Conservation (phyloP, 2,797 vertebrate genomes). For the Rhynchonycteris naso region DNA sequence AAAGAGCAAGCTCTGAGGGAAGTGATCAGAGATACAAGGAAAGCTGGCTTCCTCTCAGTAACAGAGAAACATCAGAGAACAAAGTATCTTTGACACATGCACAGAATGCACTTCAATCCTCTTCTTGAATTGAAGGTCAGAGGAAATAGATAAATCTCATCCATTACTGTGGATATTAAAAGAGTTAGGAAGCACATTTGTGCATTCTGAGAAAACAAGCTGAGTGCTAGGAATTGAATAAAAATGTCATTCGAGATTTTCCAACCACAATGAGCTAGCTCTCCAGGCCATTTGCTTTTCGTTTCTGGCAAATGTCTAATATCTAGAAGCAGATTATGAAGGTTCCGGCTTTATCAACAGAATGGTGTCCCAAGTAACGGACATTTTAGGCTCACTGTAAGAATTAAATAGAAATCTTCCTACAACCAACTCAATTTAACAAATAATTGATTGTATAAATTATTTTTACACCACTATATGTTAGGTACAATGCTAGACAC, state of each 20-base stretch:
- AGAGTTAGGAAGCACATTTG: constrained; percentile 16
- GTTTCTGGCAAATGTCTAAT: background rate
- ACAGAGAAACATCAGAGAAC: constrained; percentile 55
- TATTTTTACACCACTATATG: background rate
- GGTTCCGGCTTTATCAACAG: background rate
- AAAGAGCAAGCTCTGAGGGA: background rate
- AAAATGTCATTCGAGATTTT: constrained; percentile 54
- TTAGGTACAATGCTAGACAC: background rate
- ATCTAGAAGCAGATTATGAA: constrained; percentile 10
- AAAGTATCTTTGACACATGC: constrained; percentile 51
- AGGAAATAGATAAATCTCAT: constrained; percentile 52
- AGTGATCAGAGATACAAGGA: background rate
- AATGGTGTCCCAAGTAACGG: background rate
- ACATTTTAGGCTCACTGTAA: background rate
- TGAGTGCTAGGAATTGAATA: constrained; percentile 14
- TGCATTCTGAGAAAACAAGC: constrained; percentile 52
- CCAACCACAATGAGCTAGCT: constrained; percentile 5
- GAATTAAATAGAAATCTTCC: background rate
- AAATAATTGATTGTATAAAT: background rate
- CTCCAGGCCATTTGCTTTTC: constrained; percentile 27
- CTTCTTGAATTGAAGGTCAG: constrained; percentile 49
- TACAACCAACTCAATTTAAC: background rate
- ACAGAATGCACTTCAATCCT: constrained; percentile 46
- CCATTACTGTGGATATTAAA: constrained; percentile 24
- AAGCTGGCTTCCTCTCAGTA: background rate